Evolutionary conservation across 2,113 vertebrate genomes (phyloP), one percentile per base, ranked within the genome.

Genomic region (Erythrocercus mccallii): DNA sequence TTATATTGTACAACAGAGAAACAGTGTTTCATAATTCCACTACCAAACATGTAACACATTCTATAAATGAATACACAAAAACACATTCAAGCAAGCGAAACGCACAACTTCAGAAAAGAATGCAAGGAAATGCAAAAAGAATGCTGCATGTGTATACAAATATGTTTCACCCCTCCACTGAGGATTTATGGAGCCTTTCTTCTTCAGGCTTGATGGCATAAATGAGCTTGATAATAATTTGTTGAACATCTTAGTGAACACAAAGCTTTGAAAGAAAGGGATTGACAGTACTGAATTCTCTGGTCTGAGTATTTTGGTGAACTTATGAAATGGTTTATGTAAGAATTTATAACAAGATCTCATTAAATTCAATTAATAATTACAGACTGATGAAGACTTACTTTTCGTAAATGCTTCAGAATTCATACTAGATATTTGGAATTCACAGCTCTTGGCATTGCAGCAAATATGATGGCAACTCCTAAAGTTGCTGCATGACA

Each of bases 141-240:
- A 60, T 51, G 6, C 8, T 66, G 3, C 0, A 1, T 35, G 2
- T 35, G 3, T 19, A 42, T 15, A 57, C 3, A 57, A 72, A 37
- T 6, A 47, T 1, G 6, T 80, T 83, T 69, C 40, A 57, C 3
- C 8, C 6, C n/a, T 47, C 24, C 31, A 10, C 25, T 47, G 27
- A 47, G 44, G 20, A 71, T 27, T 58, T 68, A 71, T 35, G 9
- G 8, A 79, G 17, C 2, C 28, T 81, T 69, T 65, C 48, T 71
- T 56, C 40, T 80, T 56, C 31, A 66, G 38, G 37, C 3, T 22
- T 35, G 38, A 53, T 61, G 58, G n/a, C 47, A 53, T 33, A 70
- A 91, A 80, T 2, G 21, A 70, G 8, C 15, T 78, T 58, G 31
- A 54, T 24, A 77, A 80, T 33, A n/a, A 80, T 44, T 51, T 53